Evolutionary conservation across 2,888 invertebrate genomes (phyloP), one percentile per base, ranked within the genome.

Genomic region (Sinelater perroti): DNA sequence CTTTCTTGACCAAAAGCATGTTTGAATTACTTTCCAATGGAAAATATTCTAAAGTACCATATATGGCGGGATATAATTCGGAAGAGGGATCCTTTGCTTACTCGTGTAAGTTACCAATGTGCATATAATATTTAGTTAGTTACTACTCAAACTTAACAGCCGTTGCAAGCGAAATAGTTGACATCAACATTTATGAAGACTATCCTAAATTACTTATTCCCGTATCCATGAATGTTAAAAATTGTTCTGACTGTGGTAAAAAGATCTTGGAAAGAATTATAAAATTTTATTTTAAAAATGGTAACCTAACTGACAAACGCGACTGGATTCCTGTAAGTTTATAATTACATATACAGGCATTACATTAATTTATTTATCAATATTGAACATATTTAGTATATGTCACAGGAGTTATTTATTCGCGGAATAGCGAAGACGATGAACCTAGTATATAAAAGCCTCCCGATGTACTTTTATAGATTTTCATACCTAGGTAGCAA

Each of bases 1-100:
- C 59, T 21, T 55, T 59, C 5, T 14, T 59, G 1, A 17, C 50
- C 11, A 14, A 45, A n/a, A 50, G 45, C 6, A 20, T 26, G 1
- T 55, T 30, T 20, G 18, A 40, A 7, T 18, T 50, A 2, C 8
- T 52, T 5, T 3, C 30, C 18, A 21, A 26, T 1, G 59, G 59
- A 7, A 16, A 38, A 16, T 50, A 20, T 11, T 11, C 26, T 4
- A 33, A 46, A 13, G 45, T 59, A 8, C 59, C 59, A 4, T 50
- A 50, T 4, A 49, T 59, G 7, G 7, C 45, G 10, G 59, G 59
- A 11, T 45, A 31, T 16, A 50, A 50, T 13, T 33, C 59, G 7
- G 59, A 59, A 20, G 59, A 59, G 51, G 59, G 59, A 13, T 52
- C 57, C 3, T 56, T 49, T 26, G 36, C 35, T 2, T 56, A 56